Conservation (phyloP, 2,113 vertebrate genomes). For the Indri indri region DNA sequence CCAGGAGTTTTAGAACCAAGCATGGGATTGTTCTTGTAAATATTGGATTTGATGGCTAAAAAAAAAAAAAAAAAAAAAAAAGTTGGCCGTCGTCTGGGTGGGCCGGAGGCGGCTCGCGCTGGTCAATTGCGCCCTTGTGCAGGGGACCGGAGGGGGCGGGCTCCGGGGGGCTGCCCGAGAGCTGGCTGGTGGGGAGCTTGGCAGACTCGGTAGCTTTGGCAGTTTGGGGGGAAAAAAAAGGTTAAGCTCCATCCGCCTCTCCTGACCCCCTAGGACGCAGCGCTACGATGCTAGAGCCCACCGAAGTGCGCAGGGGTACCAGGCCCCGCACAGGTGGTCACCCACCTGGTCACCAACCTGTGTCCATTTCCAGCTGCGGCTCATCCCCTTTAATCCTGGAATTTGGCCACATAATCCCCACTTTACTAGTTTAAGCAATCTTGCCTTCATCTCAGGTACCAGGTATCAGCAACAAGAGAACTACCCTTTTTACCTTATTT, state of each 20-base stretch:
- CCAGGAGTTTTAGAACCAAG: conserved; percentile 51
- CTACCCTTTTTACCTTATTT: background rate
- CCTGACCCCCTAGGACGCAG: background rate
- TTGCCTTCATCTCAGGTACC: background rate
- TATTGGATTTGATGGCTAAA: conserved; percentile 50
- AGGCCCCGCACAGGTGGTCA: too few species aligned
- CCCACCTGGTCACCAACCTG: background rate
- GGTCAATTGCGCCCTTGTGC: background rate
- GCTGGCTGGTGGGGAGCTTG: background rate
- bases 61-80: background rate
- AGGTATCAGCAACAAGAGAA: background rate
- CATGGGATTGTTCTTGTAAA: conserved; percentile 68
- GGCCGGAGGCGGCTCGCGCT: conserved; percentile 22
- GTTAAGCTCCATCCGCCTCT: background rate
- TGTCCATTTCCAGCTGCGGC: background rate
- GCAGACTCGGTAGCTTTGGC: background rate
- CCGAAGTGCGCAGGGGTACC: fast-evolving
- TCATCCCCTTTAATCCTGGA: background rate
- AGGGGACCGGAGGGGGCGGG: fast-evolving
- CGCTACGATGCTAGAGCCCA: fast-evolving
- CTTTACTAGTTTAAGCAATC: background rate
- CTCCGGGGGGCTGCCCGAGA: too few species aligned
- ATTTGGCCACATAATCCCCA: background rate
- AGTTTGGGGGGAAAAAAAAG: background rate
- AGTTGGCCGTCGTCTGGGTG: background rate